Evolutionary conservation across 1,140 invertebrate genomes (phyloP), one percentile per base, ranked within the genome.

Genomic region (Lasaia peninsularis): DNA sequence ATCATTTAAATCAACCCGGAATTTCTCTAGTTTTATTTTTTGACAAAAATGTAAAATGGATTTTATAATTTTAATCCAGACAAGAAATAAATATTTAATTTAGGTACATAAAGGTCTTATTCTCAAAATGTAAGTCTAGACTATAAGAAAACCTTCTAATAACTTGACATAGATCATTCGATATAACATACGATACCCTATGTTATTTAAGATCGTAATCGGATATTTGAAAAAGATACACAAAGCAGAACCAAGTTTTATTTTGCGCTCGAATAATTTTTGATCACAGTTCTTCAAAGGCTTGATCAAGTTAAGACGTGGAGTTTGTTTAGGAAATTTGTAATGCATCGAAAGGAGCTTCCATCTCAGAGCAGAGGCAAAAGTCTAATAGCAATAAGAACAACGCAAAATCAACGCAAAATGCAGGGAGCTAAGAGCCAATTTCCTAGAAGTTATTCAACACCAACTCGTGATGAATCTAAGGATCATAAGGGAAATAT

Each of bases 171-270:
- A 75, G 73, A 72, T 71, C 78, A 81, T 77, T 77, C 85, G 76
- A 76, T 77, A 86, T 86, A 79, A 77, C 75, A 82, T 73, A 72
- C 71, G 61, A 63, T 53, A 64, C 71, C 69, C 86, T 82, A 84
- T 83, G 85, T 75, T 71, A 88, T 67, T 48, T 60, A 71, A 86
- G 81, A 86, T 70, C 57, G 83, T 71, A 75, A 88, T 73, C 69
- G 55, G 69, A 88, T 82, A 63, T 67, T 57, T 16, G 64, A 73
- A 76, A 63, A 74, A 59, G 70, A 78, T 67, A 80, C 74, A 68
- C 65, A 71, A n/a, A 75, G 24, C 12, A 55, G 12, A n/a, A 52
- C 32, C 33, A 76, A 57, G 67, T 69, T 72, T 73, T 69, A 51
- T 55, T 64, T 79, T 75, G 78, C 80, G 63, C 78, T 67, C 63